Percentiles rank a stretch among this genome's conserved stretches.
phyloP scores from a whole-genome alignment of 2,113 vertebrate genomes.

The Anhinga anhinga region DNA sequence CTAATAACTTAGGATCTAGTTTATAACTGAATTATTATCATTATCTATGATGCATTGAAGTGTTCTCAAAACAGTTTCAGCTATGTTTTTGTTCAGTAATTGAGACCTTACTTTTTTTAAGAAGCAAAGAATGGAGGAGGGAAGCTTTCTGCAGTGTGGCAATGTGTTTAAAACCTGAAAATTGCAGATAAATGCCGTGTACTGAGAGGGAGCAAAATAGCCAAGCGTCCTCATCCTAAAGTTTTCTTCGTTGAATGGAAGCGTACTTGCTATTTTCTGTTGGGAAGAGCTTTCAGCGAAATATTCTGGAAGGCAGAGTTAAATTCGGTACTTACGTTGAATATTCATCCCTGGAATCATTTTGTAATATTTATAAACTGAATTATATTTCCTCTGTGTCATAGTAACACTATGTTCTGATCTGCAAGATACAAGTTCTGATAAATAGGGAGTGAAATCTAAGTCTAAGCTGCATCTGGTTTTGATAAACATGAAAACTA shows the following conservation, averaged over 20 bases:
- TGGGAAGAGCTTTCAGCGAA: neutral
- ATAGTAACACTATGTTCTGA: constrained; percentile 53
- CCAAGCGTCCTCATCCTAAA: neutral
- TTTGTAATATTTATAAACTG: constrained; percentile 40
- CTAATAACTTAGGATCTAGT: neutral
- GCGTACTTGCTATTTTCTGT: neutral
- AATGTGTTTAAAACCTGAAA: neutral
- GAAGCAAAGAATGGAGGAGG: neutral
- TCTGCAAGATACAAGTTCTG: neutral
- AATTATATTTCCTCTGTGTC: constrained; percentile 40
- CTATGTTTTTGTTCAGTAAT: neutral
- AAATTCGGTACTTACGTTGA: neutral
- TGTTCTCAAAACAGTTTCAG: neutral
- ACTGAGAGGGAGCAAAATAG: neutral
- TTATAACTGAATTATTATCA: neutral
- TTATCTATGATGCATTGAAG: neutral
- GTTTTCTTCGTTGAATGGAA: neutral
- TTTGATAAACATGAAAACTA: constrained; percentile 50
- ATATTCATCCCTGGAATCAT: constrained; percentile 10
- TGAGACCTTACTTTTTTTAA: neutral
- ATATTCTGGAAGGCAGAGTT: neutral
- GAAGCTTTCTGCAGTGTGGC: neutral
- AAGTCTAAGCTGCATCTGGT: constrained; percentile 35
- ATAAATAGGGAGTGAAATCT: constrained; percentile 46
- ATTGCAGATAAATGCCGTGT: neutral